Evolutionary conservation across 92 coral and sea anemone genomes (phyloP).

Genomic region (Phenganax subtilis): DNA sequence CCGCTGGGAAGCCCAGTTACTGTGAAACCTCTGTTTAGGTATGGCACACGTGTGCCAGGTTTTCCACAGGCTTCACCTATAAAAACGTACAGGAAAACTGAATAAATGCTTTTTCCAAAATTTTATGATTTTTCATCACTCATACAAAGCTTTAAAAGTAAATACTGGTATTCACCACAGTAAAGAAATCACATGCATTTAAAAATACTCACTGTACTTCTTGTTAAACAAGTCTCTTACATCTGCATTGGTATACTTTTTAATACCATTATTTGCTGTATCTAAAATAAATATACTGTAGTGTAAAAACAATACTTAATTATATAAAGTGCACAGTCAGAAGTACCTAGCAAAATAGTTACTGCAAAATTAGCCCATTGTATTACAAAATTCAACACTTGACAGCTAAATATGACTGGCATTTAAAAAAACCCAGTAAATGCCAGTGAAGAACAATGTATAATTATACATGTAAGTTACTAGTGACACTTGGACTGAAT

Average conservation of each 20-base stretch:
- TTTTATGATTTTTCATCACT: not conserved
- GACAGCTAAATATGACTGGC: too few relatives aligned
- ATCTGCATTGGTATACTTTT: slow-evolving; percentile 1
- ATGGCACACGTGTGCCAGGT: slow-evolving; percentile 11
- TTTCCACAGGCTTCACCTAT: not conserved
- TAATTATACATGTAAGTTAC: too few relatives aligned
- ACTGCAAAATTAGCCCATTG: not conserved
- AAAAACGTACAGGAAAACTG: not conserved
- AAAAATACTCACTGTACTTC: slow-evolving; percentile 25
- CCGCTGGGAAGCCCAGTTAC: slow-evolving; percentile 19
- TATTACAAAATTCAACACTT: too few relatives aligned
- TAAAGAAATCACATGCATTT: not conserved
- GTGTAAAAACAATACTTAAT: not conserved
- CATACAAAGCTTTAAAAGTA: not conserved
- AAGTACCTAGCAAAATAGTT: not conserved
- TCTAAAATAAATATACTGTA: not conserved
- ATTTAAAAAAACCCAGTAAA: too few relatives aligned
- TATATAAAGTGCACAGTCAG: not conserved
- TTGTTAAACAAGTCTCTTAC: slow-evolving; percentile 20
- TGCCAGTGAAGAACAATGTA: too few relatives aligned
- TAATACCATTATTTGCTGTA: not conserved
- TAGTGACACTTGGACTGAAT: too few relatives aligned
- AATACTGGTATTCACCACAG: not conserved
- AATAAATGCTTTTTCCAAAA: not conserved
- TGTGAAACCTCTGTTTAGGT: slow-evolving; percentile 1